Evolutionary conservation across 2,797 vertebrate species (phyloP).

Genomic region (Amazona ochrocephala): DNA sequence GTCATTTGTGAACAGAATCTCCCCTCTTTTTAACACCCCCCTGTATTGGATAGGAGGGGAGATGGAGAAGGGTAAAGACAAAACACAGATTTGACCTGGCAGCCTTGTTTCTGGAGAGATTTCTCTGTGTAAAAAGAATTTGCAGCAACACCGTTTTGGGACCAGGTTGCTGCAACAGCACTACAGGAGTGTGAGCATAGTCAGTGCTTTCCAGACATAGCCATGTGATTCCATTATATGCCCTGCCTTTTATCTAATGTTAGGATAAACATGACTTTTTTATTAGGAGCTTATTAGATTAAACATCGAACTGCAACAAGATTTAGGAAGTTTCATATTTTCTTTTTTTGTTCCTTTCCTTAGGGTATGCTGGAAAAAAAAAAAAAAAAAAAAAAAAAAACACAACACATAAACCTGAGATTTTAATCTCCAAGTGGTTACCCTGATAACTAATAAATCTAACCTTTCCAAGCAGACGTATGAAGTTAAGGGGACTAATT

Average conservation of each 20-base stretch:
- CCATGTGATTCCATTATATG: background rate
- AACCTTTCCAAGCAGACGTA: constrained; percentile 78
- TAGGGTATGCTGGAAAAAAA: background rate
- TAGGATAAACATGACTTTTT: background rate
- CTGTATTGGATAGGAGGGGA: fast-evolving
- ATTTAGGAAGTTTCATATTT: background rate
- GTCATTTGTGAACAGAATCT: background rate
- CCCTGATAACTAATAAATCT: constrained; percentile 81
- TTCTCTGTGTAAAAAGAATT: background rate
- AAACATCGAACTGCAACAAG: background rate
- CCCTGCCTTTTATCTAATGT: background rate
- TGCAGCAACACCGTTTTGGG: background rate
- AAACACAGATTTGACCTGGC: background rate
- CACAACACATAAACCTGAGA: background rate
- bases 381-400: no score
- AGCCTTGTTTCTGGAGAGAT: background rate
- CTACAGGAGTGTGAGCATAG: background rate
- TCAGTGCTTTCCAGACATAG: background rate
- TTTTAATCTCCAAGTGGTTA: constrained; percentile 76
- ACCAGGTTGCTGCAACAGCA: background rate
- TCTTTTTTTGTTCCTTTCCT: background rate
- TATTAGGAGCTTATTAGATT: background rate
- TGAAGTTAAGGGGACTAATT: constrained; percentile 81
- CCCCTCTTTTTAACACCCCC: background rate
- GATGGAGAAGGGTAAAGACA: background rate